phyloP scores from a whole-genome alignment of 2,888 invertebrate species.

The Drosophila kanekoi region DNA sequence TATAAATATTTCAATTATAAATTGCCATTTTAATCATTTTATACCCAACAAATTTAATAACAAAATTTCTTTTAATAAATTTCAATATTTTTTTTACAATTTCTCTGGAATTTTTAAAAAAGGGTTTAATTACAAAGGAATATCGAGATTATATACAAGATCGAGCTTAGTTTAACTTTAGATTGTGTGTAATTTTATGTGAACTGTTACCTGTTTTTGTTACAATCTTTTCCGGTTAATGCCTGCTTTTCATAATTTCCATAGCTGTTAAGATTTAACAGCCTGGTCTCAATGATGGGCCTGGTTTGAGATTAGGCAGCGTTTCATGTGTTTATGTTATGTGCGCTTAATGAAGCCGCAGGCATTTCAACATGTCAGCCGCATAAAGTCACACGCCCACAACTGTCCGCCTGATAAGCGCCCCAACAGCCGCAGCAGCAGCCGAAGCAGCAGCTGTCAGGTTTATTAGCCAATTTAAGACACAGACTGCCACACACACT shows the following conservation, averaged over 20 bases:
- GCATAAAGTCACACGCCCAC: slow-evolving; percentile 59
- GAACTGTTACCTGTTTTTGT: not conserved
- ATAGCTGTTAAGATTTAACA: slow-evolving; percentile 35
- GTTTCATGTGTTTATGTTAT: slow-evolving; percentile 69
- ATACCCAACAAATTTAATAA: no score
- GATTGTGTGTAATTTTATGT: not conserved
- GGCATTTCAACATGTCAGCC: slow-evolving; percentile 65
- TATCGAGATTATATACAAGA: no score
- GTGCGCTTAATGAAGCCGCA: slow-evolving; percentile 77
- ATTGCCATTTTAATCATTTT: no score
- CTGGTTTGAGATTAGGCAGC: slow-evolving; percentile 29
- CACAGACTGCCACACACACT: slow-evolving; percentile 54
- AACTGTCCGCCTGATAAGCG: slow-evolving; percentile 10
- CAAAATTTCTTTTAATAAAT: no score
- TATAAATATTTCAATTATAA: not conserved
- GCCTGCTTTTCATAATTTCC: slow-evolving; percentile 25
- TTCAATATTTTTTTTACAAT: no score
- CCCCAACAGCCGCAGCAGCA: slow-evolving; percentile 10
- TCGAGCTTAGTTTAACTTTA: not conserved
- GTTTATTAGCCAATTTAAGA: slow-evolving; percentile 79
- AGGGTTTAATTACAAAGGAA: no score
- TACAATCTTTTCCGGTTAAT: no score
- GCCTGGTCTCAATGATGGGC: slow-evolving; percentile 15
- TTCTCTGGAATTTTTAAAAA: no score
- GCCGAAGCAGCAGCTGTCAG: slow-evolving; percentile 58